These are phyloP conservation scores for Dipodomys spectabilis DNA, from an alignment of 2,113 vertebrate species.

Conservation along the genomic window DNA sequence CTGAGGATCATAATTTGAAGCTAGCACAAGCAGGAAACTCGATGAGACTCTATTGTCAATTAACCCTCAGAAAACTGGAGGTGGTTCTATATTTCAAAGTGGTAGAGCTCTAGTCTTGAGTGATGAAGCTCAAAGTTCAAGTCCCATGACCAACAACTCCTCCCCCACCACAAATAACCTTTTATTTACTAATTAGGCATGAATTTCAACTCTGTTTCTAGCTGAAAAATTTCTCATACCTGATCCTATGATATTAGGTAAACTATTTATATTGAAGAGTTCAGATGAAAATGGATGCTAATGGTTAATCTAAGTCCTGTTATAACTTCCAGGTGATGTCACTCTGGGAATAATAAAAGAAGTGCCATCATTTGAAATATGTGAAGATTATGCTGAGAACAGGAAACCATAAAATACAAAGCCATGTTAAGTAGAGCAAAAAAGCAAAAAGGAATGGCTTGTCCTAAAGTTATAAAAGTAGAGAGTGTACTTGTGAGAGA, in stretches of 20 bases:
- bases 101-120: too few species aligned
- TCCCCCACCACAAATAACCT: too few species aligned
- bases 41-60: too few species aligned
- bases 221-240: neutral
- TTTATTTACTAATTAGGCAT: neutral
- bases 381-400: slow-evolving; percentile 1
- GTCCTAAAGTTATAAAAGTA: neutral
- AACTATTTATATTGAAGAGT: neutral
- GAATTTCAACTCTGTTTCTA: slow-evolving; percentile 1
- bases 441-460: neutral
- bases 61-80: too few species aligned
- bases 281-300: neutral
- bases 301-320: neutral
- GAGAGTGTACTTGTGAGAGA: neutral
- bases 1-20: too few species aligned
- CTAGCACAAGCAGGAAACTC: too few species aligned
- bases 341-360: slow-evolving; percentile 15
- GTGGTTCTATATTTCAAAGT: too few species aligned
- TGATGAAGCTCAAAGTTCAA: too few species aligned
- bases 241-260: neutral
- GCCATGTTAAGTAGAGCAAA: neutral
- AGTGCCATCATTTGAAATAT: slow-evolving; percentile 34
- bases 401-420: slow-evolving; percentile 34
- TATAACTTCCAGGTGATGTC: neutral
- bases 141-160: too few species aligned